phyloP scores from a whole-genome alignment of 2,113 vertebrate genomes.

The Nesogale talazaci region DNA sequence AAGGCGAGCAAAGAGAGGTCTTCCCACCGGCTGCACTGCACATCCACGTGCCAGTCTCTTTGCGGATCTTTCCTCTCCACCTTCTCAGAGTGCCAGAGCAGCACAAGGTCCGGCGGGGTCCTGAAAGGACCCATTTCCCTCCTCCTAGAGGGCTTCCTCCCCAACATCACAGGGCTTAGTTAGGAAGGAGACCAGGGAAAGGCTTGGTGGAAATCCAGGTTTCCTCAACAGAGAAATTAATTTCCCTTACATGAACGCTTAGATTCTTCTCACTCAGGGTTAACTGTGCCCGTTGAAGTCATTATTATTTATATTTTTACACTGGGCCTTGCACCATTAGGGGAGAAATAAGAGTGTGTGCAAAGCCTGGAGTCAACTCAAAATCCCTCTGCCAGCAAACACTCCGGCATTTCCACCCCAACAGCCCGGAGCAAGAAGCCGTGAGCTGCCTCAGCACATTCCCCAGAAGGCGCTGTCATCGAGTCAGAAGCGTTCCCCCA shows the following conservation, averaged over 20 bases:
- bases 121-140: not conserved
- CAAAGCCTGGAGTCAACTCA: conserved; percentile 77
- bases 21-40: not conserved
- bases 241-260: not conserved
- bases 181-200: not conserved
- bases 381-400: conserved; percentile 76
- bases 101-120: not conserved
- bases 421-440: conserved; percentile 60
- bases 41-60: not conserved
- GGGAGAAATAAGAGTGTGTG: conserved; percentile 55
- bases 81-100: not conserved
- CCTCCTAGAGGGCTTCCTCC: not conserved
- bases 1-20: not conserved
- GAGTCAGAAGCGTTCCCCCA: not conserved
- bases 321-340: conserved; percentile 40
- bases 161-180: not conserved
- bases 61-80: not conserved
- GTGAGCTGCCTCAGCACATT: conserved; percentile 84
- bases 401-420: conserved; percentile 74
- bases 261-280: conserved; percentile 14
- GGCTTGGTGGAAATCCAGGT: not conserved
- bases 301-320: conserved; percentile 68
- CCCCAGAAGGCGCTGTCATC: conserved; percentile 81
- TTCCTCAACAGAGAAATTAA: not conserved
- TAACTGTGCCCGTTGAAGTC: not conserved